Evolutionary conservation across 2,797 vertebrate genomes (phyloP).

Genomic region (Gallinago solitaria): DNA sequence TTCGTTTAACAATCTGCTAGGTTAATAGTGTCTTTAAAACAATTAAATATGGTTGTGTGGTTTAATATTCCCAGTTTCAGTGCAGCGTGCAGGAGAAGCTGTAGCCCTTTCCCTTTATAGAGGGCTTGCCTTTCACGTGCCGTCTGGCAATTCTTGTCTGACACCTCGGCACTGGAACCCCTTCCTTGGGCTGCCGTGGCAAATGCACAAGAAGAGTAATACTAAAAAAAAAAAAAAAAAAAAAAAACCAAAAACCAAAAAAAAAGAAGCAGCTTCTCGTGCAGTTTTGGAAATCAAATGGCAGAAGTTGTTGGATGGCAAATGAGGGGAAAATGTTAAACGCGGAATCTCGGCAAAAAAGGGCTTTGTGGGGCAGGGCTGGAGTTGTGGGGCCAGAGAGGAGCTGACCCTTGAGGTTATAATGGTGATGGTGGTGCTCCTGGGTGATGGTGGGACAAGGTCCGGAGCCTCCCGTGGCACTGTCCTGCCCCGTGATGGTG

Average conservation of each 20-base stretch:
- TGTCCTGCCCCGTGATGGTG: fast-evolving
- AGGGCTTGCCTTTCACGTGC: background rate
- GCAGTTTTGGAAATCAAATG: background rate
- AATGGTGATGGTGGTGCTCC: fast-evolving
- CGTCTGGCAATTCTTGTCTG: background rate
- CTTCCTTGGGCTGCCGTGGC: background rate
- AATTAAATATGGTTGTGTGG: background rate
- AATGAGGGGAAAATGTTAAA: background rate
- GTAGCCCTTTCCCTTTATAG: background rate
- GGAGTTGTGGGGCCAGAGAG: background rate
- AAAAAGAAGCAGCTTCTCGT: background rate
- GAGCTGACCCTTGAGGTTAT: background rate
- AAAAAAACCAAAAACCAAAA: too few species aligned
- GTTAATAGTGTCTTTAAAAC: constrained; percentile 35
- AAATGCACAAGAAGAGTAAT: background rate
- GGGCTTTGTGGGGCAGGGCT: fast-evolving
- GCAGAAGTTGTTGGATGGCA: background rate
- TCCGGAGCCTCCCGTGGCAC: background rate
- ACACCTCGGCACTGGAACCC: background rate
- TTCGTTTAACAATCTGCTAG: constrained; percentile 1
- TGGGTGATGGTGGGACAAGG: fast-evolving
- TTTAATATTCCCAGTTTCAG: constrained; percentile 7
- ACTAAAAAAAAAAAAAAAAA: background rate
- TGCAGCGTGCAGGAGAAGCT: background rate
- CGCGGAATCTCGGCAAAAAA: background rate